Percentiles rank a stretch among this genome's conserved stretches.
Evolutionary conservation across 2,888 invertebrate genomes (phyloP).

Genomic region (Amaurobius ferox): DNA sequence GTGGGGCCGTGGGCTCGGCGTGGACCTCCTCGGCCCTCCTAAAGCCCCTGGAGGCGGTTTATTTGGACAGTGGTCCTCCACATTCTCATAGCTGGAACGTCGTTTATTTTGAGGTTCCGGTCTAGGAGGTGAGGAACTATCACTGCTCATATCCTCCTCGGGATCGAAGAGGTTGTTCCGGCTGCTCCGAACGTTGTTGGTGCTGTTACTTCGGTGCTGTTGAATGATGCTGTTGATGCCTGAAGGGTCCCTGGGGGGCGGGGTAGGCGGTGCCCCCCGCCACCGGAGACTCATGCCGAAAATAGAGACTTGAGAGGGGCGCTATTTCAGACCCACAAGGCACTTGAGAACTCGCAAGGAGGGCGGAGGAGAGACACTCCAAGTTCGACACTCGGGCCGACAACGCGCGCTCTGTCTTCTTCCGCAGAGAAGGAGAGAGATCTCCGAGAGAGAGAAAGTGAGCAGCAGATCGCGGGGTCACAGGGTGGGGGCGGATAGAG

Average conservation of each 20-base stretch:
- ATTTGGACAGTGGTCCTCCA: conserved; percentile 30
- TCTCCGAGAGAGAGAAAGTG: conserved; percentile 4
- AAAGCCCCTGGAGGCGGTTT: conserved; percentile 30
- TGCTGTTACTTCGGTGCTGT: conserved; percentile 22
- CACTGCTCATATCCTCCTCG: conserved; percentile 68
- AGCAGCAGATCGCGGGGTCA: conserved; percentile 26
- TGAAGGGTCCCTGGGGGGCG: conserved; percentile 59
- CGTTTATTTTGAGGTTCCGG: conserved; percentile 13
- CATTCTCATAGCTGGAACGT: conserved; percentile 62
- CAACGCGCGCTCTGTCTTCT: conserved; percentile 22
- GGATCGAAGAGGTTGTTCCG: conserved; percentile 1
- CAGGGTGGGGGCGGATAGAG: conserved; percentile 23
- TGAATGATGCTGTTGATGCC: conserved; percentile 65
- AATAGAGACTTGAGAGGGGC: conserved; percentile 30
- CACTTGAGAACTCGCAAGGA: conserved; percentile 16
- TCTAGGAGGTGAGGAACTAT: conserved; percentile 48
- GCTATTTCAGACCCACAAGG: conserved; percentile 37
- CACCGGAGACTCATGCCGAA: conserved; percentile 11
- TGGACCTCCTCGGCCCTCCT: conserved; percentile 33
- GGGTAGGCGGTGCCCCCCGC: conserved; percentile 35
- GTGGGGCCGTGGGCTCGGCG: conserved; percentile 24
- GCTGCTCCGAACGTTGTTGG: neutral
- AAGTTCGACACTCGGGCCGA: neutral
- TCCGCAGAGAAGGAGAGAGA: neutral
- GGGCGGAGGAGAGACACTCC: neutral